Evolutionary conservation across 2,113 vertebrate species (phyloP).

Genomic region (Trogon melanurus): DNA sequence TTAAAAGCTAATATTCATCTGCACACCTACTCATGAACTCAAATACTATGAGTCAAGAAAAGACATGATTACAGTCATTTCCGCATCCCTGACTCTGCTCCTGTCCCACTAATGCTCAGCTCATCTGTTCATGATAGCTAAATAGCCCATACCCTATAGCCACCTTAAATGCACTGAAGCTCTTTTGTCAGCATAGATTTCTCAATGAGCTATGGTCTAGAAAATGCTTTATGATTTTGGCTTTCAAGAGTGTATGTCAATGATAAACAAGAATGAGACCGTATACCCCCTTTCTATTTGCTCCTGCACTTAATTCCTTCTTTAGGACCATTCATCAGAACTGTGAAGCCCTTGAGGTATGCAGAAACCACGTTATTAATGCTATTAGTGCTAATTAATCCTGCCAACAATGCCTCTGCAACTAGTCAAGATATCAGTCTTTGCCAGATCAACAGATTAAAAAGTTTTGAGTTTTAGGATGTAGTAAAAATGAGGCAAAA

Average conservation of each 20-base stretch:
- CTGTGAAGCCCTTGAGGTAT: not conserved
- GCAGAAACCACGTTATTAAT: conserved; percentile 45
- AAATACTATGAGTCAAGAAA: not conserved
- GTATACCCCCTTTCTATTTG: not conserved
- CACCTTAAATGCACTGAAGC: not conserved
- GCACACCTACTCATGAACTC: not conserved
- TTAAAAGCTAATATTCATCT: not conserved
- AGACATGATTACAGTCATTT: not conserved
- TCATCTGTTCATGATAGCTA: not conserved
- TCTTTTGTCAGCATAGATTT: conserved; percentile 26
- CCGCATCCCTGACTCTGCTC: not conserved
- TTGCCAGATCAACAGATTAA: conserved; percentile 47
- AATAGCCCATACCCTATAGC: not conserved
- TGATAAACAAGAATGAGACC: not conserved
- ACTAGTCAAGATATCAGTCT: conserved; percentile 8
- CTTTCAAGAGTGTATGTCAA: not conserved
- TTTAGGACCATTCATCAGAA: conserved; percentile 11
- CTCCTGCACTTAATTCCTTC: not conserved
- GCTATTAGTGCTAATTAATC: conserved; percentile 59
- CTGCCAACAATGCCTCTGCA: conserved; percentile 26
- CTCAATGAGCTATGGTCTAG: not conserved
- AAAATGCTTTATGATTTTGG: conserved; percentile 14
- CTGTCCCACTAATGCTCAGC: not conserved
- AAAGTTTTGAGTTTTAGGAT: not conserved
- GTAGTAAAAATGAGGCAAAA: not conserved